phyloP scores from a whole-genome alignment of 2,888 invertebrate species.

The Globia sparganii region DNA sequence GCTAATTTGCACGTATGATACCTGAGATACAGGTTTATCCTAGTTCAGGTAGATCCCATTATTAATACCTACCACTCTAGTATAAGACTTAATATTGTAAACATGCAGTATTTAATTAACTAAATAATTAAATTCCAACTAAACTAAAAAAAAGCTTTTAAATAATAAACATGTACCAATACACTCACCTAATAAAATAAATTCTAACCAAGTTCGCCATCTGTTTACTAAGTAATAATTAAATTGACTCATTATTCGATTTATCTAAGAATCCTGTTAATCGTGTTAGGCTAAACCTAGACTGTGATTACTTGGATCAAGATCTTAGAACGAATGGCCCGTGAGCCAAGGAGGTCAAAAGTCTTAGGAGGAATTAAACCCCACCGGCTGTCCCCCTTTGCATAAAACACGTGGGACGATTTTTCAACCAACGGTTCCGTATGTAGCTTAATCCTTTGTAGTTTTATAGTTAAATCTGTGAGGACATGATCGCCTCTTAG shows the following conservation, averaged over 20 bases:
- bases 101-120: no score
- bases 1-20: no score
- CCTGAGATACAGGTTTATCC: no score
- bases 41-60: no score
- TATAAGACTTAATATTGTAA: no score
- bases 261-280: conserved; percentile 23
- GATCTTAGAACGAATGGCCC: conserved; percentile 55
- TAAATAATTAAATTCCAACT: no score
- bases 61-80: no score
- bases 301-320: conserved; percentile 48
- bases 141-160: neutral
- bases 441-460: neutral
- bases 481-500: no score
- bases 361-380: conserved; percentile 66
- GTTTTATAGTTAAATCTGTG: neutral
- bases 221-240: conserved; percentile 29
- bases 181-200: conserved; percentile 13
- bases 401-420: conserved; percentile 34
- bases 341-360: conserved; percentile 50
- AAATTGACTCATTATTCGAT: conserved; percentile 38
- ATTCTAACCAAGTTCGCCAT: neutral
- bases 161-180: conserved; percentile 1
- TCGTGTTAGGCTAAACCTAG: conserved; percentile 29
- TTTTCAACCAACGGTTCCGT: conserved; percentile 44
- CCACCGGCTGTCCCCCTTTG: conserved; percentile 40